Conservation (phyloP, 2,888 invertebrate species). For the Prostheceraeus crozeri region DNA sequence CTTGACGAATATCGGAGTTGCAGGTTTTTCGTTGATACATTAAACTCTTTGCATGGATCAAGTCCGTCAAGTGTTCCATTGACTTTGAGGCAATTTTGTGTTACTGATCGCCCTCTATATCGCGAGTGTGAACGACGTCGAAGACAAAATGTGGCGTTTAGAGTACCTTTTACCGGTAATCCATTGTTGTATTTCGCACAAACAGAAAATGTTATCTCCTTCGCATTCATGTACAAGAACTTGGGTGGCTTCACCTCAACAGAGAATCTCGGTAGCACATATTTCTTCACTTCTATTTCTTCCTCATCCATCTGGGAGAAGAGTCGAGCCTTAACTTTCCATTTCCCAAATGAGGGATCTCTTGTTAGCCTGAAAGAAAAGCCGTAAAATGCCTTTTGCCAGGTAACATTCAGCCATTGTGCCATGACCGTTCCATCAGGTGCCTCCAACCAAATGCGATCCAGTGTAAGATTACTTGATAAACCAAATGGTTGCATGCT, state of each 20-base stretch:
- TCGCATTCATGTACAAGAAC: not conserved
- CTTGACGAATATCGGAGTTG: too few species aligned
- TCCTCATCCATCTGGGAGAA: not conserved
- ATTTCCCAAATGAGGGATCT: constrained; percentile 9
- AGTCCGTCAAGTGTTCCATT: too few species aligned
- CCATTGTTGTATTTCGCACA: constrained; percentile 15
- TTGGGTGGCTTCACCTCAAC: not conserved
- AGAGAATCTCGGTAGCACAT: not conserved
- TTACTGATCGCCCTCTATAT: too few species aligned
- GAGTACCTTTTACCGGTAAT: not conserved
- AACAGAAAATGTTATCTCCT: not conserved
- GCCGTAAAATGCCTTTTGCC: constrained; percentile 14
- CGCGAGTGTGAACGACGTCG: too few species aligned
- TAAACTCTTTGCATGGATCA: too few species aligned
- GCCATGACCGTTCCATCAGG: not conserved
- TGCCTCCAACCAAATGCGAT: not conserved
- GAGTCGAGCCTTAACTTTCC: not conserved
- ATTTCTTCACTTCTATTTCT: not conserved
- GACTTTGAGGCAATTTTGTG: too few species aligned
- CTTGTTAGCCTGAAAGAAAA: not conserved
- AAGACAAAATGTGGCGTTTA: not conserved
- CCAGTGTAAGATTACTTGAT: constrained; percentile 39
- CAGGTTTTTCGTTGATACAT: too few species aligned
- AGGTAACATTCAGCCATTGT: not conserved
- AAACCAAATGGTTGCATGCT: not conserved